These are phyloP conservation scores for Pseudomyrmex flavicornis DNA, from an alignment of 1,140 invertebrate genomes.

Conservation along the genomic window DNA sequence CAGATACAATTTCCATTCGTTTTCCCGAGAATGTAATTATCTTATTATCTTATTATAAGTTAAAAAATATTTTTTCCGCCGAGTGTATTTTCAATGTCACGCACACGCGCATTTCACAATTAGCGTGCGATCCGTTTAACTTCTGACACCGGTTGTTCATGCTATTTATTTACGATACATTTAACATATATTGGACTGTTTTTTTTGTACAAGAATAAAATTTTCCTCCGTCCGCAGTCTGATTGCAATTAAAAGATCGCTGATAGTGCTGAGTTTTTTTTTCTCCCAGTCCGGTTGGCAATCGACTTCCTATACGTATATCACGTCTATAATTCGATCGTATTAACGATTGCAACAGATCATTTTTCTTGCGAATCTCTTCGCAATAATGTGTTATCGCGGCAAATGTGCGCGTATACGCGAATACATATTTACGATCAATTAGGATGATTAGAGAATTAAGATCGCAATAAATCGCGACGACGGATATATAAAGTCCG, in stretches of 20 bases:
- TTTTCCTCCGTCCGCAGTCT: not conserved
- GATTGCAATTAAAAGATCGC: constrained; percentile 6
- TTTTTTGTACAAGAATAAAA: not conserved
- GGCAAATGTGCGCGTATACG: too few relatives aligned
- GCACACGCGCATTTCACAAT: not conserved
- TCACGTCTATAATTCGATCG: not conserved
- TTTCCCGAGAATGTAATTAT: not conserved
- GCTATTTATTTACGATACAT: not conserved
- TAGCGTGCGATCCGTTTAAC: not conserved
- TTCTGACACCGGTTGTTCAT: not conserved
- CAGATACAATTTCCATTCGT: not conserved
- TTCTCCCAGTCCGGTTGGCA: constrained; percentile 1
- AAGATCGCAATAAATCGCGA: constrained; percentile 7
- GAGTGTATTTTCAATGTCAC: not conserved
- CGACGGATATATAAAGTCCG: not conserved
- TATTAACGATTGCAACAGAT: not conserved
- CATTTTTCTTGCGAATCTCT: not conserved
- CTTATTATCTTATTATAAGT: not conserved
- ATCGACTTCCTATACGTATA: not conserved
- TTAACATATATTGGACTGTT: not conserved
- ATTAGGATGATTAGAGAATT: constrained; percentile 46
- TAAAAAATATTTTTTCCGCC: not conserved
- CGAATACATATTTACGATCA: not conserved
- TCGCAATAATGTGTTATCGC: too few relatives aligned
- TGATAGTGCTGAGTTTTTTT: not conserved